Conservation (phyloP, 2,113 vertebrate genomes). For the Suricata suricatta region DNA sequence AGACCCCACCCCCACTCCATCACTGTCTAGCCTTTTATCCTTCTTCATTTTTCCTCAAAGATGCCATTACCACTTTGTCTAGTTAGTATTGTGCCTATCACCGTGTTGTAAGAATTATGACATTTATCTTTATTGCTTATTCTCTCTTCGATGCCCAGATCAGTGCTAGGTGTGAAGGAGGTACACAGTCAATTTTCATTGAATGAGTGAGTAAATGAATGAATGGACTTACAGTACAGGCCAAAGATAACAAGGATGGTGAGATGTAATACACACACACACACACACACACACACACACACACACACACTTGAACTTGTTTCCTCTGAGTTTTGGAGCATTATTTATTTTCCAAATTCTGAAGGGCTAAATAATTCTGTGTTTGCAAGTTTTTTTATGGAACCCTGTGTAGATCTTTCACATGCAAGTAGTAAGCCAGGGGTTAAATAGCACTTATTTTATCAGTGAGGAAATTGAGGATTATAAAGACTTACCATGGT, state of each 20-base stretch:
- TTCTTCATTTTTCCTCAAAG: not conserved
- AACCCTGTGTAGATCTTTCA: not conserved
- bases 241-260: not conserved
- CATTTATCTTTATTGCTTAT: not conserved
- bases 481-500: not conserved
- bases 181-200: not conserved
- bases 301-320: not conserved
- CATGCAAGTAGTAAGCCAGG: not conserved
- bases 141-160: not conserved
- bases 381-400: not conserved
- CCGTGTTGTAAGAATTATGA: not conserved
- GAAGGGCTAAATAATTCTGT: not conserved
- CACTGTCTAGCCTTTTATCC: not conserved
- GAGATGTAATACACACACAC: not conserved
- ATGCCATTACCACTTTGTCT: not conserved
- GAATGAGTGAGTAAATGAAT: not conserved
- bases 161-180: not conserved
- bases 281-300: not conserved
- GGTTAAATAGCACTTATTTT: not conserved
- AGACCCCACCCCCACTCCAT: not conserved
- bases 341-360: slow-evolving; percentile 10
- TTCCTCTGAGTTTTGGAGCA: not conserved
- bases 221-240: not conserved
- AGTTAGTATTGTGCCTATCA: not conserved
- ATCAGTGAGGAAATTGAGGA: not conserved